Evolutionary conservation across 2,888 invertebrate genomes (phyloP).

Genomic region (Macrosiphum euphorbiae): DNA sequence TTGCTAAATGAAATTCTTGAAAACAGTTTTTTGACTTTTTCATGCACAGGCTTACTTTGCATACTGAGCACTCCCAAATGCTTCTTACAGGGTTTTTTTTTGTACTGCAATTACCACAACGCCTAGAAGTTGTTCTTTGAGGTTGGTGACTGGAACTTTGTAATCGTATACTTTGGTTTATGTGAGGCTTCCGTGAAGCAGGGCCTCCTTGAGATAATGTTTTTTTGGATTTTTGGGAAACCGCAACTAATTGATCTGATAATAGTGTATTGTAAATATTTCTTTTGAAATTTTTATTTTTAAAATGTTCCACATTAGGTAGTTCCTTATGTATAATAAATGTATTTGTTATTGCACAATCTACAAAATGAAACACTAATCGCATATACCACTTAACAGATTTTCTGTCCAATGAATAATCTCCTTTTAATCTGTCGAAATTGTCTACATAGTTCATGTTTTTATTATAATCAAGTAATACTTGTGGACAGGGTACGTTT

Average conservation of each 20-base stretch:
- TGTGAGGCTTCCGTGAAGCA: slow-evolving; percentile 42
- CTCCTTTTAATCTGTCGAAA: slow-evolving; percentile 16
- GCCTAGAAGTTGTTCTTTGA: slow-evolving; percentile 62
- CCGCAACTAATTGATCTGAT: background rate
- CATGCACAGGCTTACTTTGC: slow-evolving; percentile 13
- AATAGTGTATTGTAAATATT: background rate
- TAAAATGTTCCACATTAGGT: background rate
- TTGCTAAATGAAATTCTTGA: slow-evolving; percentile 30
- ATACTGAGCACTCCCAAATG: slow-evolving; percentile 13
- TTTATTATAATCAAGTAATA: slow-evolving; percentile 56
- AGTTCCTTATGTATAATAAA: slow-evolving; percentile 9
- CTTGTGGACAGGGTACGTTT: slow-evolving; percentile 43
- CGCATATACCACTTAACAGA: background rate
- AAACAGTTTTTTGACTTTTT: slow-evolving; percentile 25
- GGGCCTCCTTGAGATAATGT: slow-evolving; percentile 52
- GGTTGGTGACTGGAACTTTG: slow-evolving; percentile 67
- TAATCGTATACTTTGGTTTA: slow-evolving; percentile 52
- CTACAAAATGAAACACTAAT: slow-evolving; percentile 17
- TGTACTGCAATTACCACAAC: slow-evolving; percentile 66
- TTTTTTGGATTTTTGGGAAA: slow-evolving; percentile 17
- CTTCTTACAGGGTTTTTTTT: slow-evolving; percentile 35
- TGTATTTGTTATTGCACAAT: background rate
- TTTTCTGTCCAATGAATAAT: slow-evolving; percentile 12
- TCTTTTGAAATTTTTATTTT: slow-evolving; percentile 25
- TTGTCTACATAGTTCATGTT: slow-evolving; percentile 61